Conservation (phyloP, 2,113 vertebrate species). For the Eurystomus gularis region DNA sequence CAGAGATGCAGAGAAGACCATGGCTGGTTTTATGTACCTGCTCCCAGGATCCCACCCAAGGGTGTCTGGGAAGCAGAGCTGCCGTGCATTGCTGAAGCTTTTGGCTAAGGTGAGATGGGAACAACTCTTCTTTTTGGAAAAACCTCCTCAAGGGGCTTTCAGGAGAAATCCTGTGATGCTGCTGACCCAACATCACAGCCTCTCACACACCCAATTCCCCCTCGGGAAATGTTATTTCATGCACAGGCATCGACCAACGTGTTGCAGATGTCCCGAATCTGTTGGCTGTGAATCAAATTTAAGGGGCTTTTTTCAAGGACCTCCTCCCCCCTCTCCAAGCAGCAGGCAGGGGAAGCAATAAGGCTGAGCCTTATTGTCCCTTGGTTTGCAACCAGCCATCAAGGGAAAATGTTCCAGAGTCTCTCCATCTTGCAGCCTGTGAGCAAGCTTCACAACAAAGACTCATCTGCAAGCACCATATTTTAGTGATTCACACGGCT, state of each 20-base stretch:
- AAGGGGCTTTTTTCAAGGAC: background rate
- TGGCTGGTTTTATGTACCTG: fast-evolving
- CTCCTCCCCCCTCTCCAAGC: background rate
- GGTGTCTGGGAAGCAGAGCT: background rate
- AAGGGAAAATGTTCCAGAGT: background rate
- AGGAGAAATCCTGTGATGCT: background rate
- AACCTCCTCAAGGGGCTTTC: background rate
- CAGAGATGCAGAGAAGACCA: background rate
- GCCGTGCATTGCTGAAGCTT: fast-evolving
- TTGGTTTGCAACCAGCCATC: background rate
- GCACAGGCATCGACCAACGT: fast-evolving
- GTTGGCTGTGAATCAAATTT: fast-evolving
- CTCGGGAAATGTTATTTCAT: background rate
- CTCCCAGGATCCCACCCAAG: background rate
- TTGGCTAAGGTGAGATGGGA: background rate
- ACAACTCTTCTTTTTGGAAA: background rate
- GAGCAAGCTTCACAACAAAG: fast-evolving
- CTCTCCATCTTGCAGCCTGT: background rate
- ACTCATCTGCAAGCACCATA: background rate
- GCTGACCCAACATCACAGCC: background rate
- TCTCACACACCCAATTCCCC: fast-evolving
- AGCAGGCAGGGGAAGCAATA: background rate
- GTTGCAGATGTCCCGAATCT: background rate
- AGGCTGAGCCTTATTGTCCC: background rate
- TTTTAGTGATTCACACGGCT: background rate